Conservation (phyloP, 2,113 vertebrate genomes). For the Rhipidura dahli region DNA sequence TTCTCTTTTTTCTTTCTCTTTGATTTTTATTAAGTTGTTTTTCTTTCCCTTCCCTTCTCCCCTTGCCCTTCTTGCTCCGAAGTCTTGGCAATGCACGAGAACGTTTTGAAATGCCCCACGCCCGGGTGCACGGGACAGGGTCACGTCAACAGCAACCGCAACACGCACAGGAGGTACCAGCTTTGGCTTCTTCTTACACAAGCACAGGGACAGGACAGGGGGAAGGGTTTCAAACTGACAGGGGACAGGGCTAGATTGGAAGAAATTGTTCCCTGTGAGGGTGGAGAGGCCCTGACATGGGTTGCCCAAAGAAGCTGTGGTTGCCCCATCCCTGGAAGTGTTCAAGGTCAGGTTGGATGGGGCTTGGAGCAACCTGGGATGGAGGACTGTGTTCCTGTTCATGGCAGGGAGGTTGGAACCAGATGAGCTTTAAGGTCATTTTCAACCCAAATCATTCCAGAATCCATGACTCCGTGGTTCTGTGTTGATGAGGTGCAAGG, state of each 20-base stretch:
- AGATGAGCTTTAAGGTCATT: neutral
- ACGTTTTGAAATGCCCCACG: constrained; percentile 97
- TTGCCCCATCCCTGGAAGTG: neutral
- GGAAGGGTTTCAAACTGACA: neutral
- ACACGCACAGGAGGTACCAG: constrained; percentile 94
- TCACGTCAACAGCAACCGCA: constrained; percentile 99
- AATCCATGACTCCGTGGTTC: neutral
- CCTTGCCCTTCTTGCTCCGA: neutral
- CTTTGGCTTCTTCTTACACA: neutral
- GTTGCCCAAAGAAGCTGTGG: neutral
- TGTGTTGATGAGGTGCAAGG: neutral
- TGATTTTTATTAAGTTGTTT: constrained; percentile 47
- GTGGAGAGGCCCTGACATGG: neutral
- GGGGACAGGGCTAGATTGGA: neutral
- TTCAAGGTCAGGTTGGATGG: fast-evolving
- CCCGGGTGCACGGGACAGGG: constrained; percentile 98
- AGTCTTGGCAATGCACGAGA: constrained; percentile 99
- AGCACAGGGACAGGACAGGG: neutral
- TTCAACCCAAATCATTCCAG: neutral
- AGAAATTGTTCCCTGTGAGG: neutral
- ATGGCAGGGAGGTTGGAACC: neutral
- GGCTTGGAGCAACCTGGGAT: neutral
- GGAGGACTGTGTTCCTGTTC: neutral
- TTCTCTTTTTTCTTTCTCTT: neutral
- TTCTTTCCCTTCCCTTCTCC: constrained; percentile 22